These are phyloP conservation scores for Talpa occidentalis DNA, from an alignment of 2,113 vertebrate species.

Conservation along the genomic window DNA sequence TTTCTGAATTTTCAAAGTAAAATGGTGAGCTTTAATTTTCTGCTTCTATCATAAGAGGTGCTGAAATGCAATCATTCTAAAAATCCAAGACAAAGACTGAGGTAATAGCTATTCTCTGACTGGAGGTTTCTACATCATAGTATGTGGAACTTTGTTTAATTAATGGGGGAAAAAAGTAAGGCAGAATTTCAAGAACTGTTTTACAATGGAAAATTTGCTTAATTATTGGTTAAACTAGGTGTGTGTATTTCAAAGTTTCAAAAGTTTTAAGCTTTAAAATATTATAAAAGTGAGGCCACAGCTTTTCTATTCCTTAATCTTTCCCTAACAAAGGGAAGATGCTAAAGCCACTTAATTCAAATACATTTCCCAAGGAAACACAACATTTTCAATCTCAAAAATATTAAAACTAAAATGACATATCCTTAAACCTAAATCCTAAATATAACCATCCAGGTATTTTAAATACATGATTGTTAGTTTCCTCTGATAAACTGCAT, in stretches of 20 bases:
- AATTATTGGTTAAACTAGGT: neutral
- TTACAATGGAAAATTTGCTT: neutral
- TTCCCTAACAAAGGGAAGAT: neutral
- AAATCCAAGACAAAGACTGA: neutral
- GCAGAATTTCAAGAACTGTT: neutral
- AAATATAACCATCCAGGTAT: neutral
- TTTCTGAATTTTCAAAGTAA: neutral
- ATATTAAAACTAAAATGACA: neutral
- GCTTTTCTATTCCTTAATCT: neutral
- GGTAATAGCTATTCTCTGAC: neutral
- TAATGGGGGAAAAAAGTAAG: neutral
- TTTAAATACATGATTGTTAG: neutral
- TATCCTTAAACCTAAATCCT: neutral
- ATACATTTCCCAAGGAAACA: neutral
- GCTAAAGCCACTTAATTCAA: neutral
- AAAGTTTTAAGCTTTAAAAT: neutral
- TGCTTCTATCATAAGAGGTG: neutral
- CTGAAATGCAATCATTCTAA: slow-evolving; percentile 34
- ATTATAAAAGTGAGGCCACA: neutral
- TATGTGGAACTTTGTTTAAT: slow-evolving; percentile 6
- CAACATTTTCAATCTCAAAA: neutral
- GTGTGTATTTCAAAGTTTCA: neutral
- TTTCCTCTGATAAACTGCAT: neutral
- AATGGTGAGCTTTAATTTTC: neutral
- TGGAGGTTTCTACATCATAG: slow-evolving; percentile 27